Conservation (phyloP, 2,888 invertebrate species). For the Nymphalis polychloros region DNA sequence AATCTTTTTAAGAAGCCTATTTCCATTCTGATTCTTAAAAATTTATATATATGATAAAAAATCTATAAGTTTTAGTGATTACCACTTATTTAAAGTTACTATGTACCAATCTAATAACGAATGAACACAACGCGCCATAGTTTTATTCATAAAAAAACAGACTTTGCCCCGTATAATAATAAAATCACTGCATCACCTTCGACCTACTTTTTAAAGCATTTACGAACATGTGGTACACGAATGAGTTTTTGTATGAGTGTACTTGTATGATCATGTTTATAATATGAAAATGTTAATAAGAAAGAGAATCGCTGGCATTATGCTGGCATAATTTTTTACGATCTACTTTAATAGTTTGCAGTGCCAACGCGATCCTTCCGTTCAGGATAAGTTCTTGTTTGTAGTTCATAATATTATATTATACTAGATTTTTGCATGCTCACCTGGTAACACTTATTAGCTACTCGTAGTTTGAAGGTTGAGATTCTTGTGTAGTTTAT, state of each 20-base stretch:
- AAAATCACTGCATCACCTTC: constrained; percentile 9
- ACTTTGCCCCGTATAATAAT: background rate
- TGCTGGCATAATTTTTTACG: constrained; percentile 24
- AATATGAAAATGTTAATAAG: constrained; percentile 23
- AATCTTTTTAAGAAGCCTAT: too few species aligned
- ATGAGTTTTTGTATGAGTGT: constrained; percentile 22
- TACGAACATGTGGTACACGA: constrained; percentile 7
- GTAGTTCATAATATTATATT: background rate
- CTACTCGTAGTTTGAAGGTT: too few species aligned
- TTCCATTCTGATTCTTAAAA: too few species aligned
- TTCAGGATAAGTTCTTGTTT: constrained; percentile 17
- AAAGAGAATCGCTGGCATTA: constrained; percentile 15
- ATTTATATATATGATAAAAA: too few species aligned
- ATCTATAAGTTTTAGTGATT: too few species aligned
- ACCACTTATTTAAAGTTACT: too few species aligned
- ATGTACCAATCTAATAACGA: too few species aligned
- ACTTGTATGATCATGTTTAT: constrained; percentile 20
- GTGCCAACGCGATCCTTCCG: constrained; percentile 8
- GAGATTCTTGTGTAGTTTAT: too few species aligned
- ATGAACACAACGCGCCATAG: too few species aligned
- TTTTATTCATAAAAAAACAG: too few species aligned
- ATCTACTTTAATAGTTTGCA: constrained; percentile 23
- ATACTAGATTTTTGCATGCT: too few species aligned
- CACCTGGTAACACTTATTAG: too few species aligned
- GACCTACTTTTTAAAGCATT: constrained; percentile 14